These are phyloP conservation scores for Serranus cabrilla DNA, from an alignment of 2,797 vertebrate species.

Conservation along the genomic window DNA sequence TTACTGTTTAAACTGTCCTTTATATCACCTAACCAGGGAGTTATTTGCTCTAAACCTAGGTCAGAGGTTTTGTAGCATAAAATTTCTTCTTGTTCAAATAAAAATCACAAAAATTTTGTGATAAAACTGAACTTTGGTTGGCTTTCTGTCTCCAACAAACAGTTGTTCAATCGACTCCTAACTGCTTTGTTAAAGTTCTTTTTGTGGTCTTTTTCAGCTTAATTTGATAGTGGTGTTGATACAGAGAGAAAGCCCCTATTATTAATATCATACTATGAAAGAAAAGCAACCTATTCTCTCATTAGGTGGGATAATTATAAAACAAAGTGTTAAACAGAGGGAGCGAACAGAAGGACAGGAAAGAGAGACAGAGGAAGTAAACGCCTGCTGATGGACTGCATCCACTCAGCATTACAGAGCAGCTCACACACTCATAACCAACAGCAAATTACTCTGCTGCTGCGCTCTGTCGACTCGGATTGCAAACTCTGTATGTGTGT, in stretches of 20 bases:
- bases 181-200: too few relatives aligned
- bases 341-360: not conserved
- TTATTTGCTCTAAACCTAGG: too few relatives aligned
- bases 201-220: too few relatives aligned
- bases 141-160: not conserved
- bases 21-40: too few relatives aligned
- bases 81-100: too few relatives aligned
- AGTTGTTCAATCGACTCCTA: too few relatives aligned
- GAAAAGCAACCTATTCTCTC: not conserved
- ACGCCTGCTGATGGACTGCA: slow-evolving; percentile 29
- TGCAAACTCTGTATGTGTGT: slow-evolving; percentile 38
- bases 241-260: too few relatives aligned
- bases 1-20: too few relatives aligned
- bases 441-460: slow-evolving; percentile 45
- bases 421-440: slow-evolving; percentile 49
- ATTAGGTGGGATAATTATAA: not conserved
- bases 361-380: slow-evolving; percentile 7
- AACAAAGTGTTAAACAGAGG: not conserved
- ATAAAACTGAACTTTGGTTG: not conserved
- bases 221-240: too few relatives aligned
- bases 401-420: slow-evolving; percentile 48
- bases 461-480: slow-evolving; percentile 39
- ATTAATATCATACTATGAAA: not conserved
- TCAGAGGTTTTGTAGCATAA: too few relatives aligned
- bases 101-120: too few relatives aligned